Conservation (phyloP, 2,797 vertebrate genomes). For the Crenuchus spilurus region DNA sequence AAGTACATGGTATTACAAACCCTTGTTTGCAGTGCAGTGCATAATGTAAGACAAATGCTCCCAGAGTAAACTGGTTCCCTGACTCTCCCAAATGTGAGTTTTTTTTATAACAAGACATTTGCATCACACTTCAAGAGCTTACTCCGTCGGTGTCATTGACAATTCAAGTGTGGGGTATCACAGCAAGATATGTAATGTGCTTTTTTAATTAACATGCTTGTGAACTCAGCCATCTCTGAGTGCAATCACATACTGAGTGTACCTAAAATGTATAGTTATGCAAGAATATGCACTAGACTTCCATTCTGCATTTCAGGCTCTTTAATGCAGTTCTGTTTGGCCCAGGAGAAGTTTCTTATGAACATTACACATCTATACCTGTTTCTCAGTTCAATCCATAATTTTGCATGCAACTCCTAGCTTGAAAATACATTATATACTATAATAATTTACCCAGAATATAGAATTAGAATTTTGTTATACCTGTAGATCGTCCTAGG, state of each 20-base stretch:
- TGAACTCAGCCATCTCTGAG: neutral
- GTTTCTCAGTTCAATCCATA: neutral
- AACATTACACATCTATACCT: neutral
- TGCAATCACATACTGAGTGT: neutral
- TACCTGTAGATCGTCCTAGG: neutral
- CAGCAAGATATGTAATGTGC: constrained; percentile 20
- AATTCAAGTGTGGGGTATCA: constrained; percentile 34
- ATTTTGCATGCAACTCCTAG: neutral
- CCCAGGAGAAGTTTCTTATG: neutral
- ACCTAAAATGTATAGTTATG: neutral
- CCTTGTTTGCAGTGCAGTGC: neutral
- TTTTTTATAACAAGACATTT: constrained; percentile 29
- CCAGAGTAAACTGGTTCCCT: neutral
- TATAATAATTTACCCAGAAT: neutral
- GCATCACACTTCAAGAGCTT: constrained; percentile 38
- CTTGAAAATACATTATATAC: neutral
- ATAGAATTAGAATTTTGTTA: neutral
- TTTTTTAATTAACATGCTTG: neutral
- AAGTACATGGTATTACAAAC: neutral
- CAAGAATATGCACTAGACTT: neutral
- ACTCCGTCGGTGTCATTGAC: constrained; percentile 23
- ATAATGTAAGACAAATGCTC: neutral
- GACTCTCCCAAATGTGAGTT: constrained; percentile 27
- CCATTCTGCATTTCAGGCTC: neutral
- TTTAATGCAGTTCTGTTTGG: neutral